phyloP scores from a whole-genome alignment of 2,113 vertebrate species.

The Maccullochella peelii region DNA sequence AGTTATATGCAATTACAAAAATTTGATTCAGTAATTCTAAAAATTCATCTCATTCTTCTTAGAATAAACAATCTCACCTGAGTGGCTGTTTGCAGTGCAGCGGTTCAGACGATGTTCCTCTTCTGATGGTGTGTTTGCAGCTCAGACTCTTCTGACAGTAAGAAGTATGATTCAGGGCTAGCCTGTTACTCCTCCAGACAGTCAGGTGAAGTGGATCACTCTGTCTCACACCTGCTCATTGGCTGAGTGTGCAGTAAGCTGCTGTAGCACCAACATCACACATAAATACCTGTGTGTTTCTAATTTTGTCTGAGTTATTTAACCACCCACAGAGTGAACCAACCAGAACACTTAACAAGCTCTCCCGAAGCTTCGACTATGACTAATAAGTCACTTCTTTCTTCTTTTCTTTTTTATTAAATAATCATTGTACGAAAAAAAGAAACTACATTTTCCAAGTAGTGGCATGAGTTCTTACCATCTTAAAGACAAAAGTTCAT shows the following conservation, averaged over 20 bases:
- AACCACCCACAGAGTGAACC: conserved; percentile 19
- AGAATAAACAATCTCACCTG: conserved; percentile 48
- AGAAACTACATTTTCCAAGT: conserved; percentile 39
- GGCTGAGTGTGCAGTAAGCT: conserved; percentile 65
- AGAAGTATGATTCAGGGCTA: conserved; percentile 50
- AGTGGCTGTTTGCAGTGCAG: not conserved
- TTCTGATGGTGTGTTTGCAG: conserved; percentile 4
- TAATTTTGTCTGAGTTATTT: conserved; percentile 59
- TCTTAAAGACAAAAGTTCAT: conserved; percentile 46
- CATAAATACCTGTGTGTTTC: conserved; percentile 61
- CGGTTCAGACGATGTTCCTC: conserved; percentile 1
- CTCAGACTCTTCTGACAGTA: conserved; percentile 23
- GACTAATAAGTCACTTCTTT: not conserved
- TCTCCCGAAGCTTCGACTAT: conserved; percentile 29
- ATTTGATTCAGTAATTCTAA: no score
- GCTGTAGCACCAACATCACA: conserved; percentile 30
- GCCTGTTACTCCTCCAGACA: conserved; percentile 47
- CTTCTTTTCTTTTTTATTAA: conserved; percentile 71
- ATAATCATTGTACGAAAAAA: conserved; percentile 73
- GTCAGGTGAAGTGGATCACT: conserved; percentile 58
- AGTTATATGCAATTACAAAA: no score
- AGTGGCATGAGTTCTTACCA: conserved; percentile 46
- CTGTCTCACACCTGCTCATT: conserved; percentile 55
- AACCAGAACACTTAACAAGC: conserved; percentile 19
- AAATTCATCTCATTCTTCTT: not conserved